Base-by-base conservation (phyloP, 2,113 vertebrate species). In the Microtus oregoni region DNA sequence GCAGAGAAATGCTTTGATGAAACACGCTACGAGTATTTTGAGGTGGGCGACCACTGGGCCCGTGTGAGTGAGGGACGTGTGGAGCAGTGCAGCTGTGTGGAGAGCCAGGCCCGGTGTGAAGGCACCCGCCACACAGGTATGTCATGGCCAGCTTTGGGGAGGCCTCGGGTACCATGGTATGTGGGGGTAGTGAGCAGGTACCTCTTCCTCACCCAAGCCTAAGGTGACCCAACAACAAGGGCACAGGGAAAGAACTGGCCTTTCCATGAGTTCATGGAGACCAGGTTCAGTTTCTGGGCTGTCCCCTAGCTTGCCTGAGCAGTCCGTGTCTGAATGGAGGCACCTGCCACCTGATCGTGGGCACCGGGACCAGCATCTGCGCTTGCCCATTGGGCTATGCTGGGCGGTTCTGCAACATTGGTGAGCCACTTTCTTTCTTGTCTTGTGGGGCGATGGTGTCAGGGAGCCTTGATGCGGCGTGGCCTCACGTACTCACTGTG, bases 1-100 rank as follows among this genome's bases (percentile, higher is more conserved):
- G 10, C 98, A 99, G 99, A 96, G 52, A 99, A 98, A 89, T 99
- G 99, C 98, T 99, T 99, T 75, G 99, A 99, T 86, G 97, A 98
- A 41, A 91, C 96, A 38, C 99, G 99, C 98, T 97, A 99, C 0
- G 98, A 98, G 91, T 96, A 98, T 97, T 99, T 99, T 98, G 99
- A 99, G 96, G 94, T 12, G 13, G 99, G 98, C 5, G 97, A 97
- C 55, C 99, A 97, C 67, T 99, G 99, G 99, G 98, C 99, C 91
- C 99, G 99, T 17, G 99, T 99, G 96, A 98, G 98, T 70, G 92
- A 97, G 30, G 99, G 99, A 26, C 98, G 30, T 0, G 99, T 99
- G 97, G 99, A 99, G 86, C 98, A 98, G 91, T 99, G 99, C 93
- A 7, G 4, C 0, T 99, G 99, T 28, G 55, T 52, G 6, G 82